phyloP scores from a whole-genome alignment of 1,140 invertebrate species.

The Hydropsyche tenuis region DNA sequence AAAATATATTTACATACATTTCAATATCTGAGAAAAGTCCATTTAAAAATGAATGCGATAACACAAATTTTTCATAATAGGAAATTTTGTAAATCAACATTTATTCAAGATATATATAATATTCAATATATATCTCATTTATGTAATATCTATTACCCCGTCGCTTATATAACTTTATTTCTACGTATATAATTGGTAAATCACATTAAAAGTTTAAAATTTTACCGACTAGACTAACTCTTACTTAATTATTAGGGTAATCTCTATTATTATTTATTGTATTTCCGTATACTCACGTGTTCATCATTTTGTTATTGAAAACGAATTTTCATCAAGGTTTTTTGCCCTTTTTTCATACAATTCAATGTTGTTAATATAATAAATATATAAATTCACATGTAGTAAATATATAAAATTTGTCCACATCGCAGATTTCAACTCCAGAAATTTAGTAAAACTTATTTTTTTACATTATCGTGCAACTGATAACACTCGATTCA shows the following conservation, averaged over 20 bases:
- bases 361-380: constrained; percentile 28
- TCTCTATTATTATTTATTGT: constrained; percentile 46
- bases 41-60: constrained; percentile 3
- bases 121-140: neutral
- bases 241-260: constrained; percentile 32
- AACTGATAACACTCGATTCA: no score
- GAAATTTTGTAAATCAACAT: neutral
- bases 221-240: constrained; percentile 40
- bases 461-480: no score
- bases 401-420: constrained; percentile 16
- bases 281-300: constrained; percentile 45
- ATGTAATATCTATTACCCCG: constrained; percentile 49
- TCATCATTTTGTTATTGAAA: constrained; percentile 12
- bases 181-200: constrained; percentile 45
- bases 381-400: constrained; percentile 27
- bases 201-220: constrained; percentile 49
- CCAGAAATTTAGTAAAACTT: no score
- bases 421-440: neutral
- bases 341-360: constrained; percentile 5
- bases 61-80: neutral
- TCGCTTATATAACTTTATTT: constrained; percentile 45
- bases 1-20: neutral
- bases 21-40: neutral
- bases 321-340: neutral
- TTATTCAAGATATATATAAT: no score